Evolutionary conservation across 2,113 vertebrate species (phyloP).

Genomic region (Epinephelus lanceolatus): DNA sequence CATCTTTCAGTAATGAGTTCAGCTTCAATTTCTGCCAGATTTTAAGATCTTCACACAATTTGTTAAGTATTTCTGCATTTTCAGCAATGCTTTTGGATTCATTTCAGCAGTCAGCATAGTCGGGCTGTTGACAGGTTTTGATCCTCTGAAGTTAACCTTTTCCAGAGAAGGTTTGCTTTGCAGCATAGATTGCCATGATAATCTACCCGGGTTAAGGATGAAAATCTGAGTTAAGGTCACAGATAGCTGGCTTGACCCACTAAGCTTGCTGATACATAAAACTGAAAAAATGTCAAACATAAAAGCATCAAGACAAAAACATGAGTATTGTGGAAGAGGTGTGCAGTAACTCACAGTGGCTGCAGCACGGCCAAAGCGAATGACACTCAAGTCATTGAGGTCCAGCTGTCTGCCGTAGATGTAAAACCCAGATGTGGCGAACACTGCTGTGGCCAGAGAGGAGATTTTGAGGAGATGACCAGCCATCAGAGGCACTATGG

Average conservation of each 20-base stretch:
- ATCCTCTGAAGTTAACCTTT: no score
- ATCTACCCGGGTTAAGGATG: not conserved
- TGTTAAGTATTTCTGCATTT: no score
- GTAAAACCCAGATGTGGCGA: constrained; percentile 89
- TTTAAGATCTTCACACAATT: no score
- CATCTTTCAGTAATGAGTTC: no score
- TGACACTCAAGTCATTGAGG: constrained; percentile 90
- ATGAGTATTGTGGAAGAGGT: not conserved
- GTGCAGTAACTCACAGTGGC: constrained; percentile 86
- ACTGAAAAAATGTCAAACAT: not conserved
- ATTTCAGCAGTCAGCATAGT: no score
- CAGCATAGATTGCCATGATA: not conserved
- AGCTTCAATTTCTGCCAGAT: no score
- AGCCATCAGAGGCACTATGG: constrained; percentile 88
- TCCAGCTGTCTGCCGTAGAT: constrained; percentile 88
- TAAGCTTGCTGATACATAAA: not conserved
- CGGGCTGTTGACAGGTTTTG: no score
- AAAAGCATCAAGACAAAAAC: not conserved
- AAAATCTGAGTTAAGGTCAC: not conserved
- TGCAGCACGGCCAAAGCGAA: constrained; percentile 93
- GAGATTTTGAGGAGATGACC: constrained; percentile 87
- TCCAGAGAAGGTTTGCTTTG: not conserved
- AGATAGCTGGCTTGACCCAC: not conserved
- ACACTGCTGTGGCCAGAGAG: constrained; percentile 84
- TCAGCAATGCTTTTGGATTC: no score